Percentiles rank a stretch among this genome's conserved stretches.
phyloP scores from a whole-genome alignment of 2,888 invertebrate species.

The Cyrtodaria siliqua region DNA sequence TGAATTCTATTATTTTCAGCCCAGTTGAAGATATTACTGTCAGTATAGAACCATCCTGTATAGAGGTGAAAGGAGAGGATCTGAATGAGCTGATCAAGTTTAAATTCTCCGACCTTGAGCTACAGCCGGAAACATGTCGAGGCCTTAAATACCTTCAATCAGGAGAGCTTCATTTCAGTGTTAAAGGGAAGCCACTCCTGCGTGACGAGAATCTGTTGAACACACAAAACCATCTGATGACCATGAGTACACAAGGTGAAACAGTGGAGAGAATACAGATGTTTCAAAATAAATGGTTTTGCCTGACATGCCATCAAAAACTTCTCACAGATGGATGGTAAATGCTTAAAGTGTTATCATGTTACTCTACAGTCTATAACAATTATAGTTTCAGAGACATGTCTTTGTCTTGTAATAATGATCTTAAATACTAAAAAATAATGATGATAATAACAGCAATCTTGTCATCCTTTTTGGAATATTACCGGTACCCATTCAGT shows the following conservation, averaged over 20 bases:
- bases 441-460: no score
- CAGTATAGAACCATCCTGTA: conserved; percentile 25
- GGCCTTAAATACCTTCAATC: conserved; percentile 53
- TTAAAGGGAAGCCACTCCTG: conserved; percentile 30
- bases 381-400: no score
- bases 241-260: conserved; percentile 32
- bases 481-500: no score
- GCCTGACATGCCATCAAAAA: conserved; percentile 71
- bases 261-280: conserved; percentile 62
- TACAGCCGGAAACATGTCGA: conserved; percentile 68
- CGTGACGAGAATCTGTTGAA: neutral
- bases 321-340: conserved; percentile 58
- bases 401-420: no score
- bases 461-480: no score
- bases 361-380: no score
- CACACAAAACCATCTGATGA: conserved; percentile 2
- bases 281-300: conserved; percentile 71
- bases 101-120: conserved; percentile 42
- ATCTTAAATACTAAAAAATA: no score
- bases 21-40: conserved; percentile 16
- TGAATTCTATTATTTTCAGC: no score
- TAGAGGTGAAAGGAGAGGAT: conserved; percentile 13
- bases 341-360: no score
- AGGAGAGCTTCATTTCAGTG: conserved; percentile 62
- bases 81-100: conserved; percentile 18